Evolutionary conservation across 2,113 vertebrate species (phyloP).

Genomic region (Baryphthengus martii): DNA sequence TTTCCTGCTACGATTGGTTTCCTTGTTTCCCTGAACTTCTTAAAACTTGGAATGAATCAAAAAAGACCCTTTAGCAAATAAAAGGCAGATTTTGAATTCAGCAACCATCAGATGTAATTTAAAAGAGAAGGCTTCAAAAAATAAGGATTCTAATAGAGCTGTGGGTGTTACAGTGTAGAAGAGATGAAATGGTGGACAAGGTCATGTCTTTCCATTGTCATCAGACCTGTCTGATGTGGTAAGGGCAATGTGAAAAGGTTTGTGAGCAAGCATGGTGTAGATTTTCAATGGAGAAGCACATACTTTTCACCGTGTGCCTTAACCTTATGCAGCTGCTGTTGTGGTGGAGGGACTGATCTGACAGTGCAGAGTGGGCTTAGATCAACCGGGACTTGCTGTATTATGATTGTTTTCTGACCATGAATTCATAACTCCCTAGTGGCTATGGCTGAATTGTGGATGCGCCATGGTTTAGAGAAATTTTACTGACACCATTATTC

Average conservation of each 20-base stretch:
- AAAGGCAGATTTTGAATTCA: constrained; percentile 25
- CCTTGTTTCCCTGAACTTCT: background rate
- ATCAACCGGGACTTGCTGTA: background rate
- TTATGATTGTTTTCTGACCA: background rate
- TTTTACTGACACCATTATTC: background rate
- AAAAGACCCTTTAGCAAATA: constrained; percentile 36
- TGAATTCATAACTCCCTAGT: background rate
- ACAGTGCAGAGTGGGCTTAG: background rate
- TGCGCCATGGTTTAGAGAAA: background rate
- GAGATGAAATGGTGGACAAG: background rate
- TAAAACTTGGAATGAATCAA: constrained; percentile 48
- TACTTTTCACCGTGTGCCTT: background rate
- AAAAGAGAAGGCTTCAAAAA: constrained; percentile 47
- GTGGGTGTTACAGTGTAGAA: background rate
- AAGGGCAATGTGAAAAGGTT: background rate
- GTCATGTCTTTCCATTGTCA: background rate
- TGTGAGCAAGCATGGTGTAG: background rate
- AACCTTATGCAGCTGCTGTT: background rate
- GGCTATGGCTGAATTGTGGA: background rate
- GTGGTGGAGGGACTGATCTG: background rate
- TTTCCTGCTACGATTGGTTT: background rate
- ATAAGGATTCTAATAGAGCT: background rate
- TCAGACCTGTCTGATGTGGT: background rate
- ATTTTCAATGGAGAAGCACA: background rate
- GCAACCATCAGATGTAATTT: constrained; percentile 36